Evolutionary conservation across 2,888 invertebrate genomes (phyloP), one percentile per base, ranked within the genome.

Genomic region (Orchesellides sinensis): DNA sequence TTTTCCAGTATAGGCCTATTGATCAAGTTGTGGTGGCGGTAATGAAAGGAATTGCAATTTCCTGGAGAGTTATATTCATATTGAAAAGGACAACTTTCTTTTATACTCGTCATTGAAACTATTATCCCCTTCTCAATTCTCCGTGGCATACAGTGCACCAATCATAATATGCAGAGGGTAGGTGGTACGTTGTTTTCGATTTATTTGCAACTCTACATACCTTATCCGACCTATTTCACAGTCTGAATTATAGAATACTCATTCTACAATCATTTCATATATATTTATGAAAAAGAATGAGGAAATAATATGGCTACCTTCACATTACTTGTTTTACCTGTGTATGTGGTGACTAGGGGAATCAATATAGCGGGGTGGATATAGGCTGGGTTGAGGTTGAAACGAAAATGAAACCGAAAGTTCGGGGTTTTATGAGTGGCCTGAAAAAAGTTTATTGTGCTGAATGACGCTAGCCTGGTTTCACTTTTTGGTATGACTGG

Each of bases 361-460:
- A 49, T n/a, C 21, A 68, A 27, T 17, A 21, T 65, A 12, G 21
- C 49, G 14, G 2, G n/a, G 19, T 47, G 45, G 12, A 49, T 69
- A 5, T 25, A 25, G 23, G 54, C 21, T 54, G 54, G 23, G 45
- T 17, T 69, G 19, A 29, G 27, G 61, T 61, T 66, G 25, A 29
- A 72, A 52, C 35, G 72, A 72, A 72, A 80, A 80, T 72, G 79
- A 80, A 80, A 80, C 79, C 79, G 72, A 80, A 80, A 80, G 79
- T 80, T 80, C 79, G 79, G 72, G 79, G 79, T 80, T 79, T 78
- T 80, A 80, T 66, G 72, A 52, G 79, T 72, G 79, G 27, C 79
- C 79, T 72, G 65, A 72, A 80, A 80, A 80, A 80, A 72, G 79
- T 80, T 80, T 80, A 72, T 80, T 80, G 79, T 72, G 72, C 79